Percentiles rank a stretch among this genome's conserved stretches.
Conservation (phyloP, 1,140 invertebrate species). For the Drosophila leontia region DNA sequence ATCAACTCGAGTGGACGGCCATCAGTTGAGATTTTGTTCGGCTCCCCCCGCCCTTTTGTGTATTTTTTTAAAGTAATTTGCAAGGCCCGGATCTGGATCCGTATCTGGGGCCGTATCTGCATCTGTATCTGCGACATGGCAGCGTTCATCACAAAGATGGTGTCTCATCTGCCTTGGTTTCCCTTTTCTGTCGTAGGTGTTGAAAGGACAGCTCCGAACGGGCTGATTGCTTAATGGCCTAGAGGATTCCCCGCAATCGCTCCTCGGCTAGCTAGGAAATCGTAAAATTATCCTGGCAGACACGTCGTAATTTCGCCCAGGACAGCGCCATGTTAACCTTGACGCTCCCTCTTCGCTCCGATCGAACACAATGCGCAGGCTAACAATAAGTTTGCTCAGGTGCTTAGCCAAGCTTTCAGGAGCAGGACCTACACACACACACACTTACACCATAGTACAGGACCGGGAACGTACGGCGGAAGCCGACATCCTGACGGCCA, state of each 20-base stretch:
- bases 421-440: constrained; percentile 11
- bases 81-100: constrained; percentile 63
- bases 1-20: constrained; percentile 62
- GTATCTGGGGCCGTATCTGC: constrained; percentile 34
- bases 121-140: constrained; percentile 49
- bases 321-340: constrained; percentile 66
- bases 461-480: constrained; percentile 57
- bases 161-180: constrained; percentile 52
- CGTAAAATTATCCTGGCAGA: constrained; percentile 85
- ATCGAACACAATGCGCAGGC: constrained; percentile 77
- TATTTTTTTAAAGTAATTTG: constrained; percentile 74
- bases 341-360: constrained; percentile 52
- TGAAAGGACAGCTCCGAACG: constrained; percentile 61
- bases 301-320: constrained; percentile 77
- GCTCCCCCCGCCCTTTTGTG: constrained; percentile 13
- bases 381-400: constrained; percentile 83
- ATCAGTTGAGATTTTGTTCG: constrained; percentile 71
- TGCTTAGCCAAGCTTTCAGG: constrained; percentile 80
- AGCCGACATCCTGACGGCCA: constrained; percentile 59
- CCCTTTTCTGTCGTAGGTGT: constrained; percentile 68
- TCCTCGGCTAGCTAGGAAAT: constrained; percentile 72
- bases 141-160: constrained; percentile 62
- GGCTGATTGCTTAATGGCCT: constrained; percentile 72
- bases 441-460: background rate
- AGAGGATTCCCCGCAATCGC: constrained; percentile 21